These are phyloP conservation scores for Kryptopterus vitreolus DNA, from an alignment of 2,797 vertebrate genomes.

Conservation along the genomic window DNA sequence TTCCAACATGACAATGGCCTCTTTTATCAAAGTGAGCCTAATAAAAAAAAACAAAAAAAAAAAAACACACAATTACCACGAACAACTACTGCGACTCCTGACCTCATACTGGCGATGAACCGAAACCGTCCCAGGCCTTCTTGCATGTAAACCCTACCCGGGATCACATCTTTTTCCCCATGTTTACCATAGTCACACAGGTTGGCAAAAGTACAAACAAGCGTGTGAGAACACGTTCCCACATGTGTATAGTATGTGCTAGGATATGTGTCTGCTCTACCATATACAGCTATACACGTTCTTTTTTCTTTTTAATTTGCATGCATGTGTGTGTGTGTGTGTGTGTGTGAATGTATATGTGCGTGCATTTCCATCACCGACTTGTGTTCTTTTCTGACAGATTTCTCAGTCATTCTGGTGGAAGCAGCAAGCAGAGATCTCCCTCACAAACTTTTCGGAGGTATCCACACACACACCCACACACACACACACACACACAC, in stretches of 20 bases:
- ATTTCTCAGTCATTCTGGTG: slow-evolving; percentile 87
- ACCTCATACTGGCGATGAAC: too few species aligned
- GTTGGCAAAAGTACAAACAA: neutral
- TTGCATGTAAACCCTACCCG: neutral
- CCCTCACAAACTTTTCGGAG: slow-evolving; percentile 81
- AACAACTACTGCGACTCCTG: too few species aligned
- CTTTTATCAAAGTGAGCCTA: too few species aligned
- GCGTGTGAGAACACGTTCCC: neutral
- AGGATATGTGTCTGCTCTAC: too few species aligned
- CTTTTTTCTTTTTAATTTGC: neutral
- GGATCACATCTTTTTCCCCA: neutral
- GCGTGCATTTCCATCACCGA: too few species aligned
- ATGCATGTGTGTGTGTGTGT: neutral
- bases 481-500: neutral
- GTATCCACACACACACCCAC: slow-evolving; percentile 62
- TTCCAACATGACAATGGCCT: too few species aligned
- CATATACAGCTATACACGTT: neutral
- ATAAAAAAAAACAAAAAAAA: too few species aligned
- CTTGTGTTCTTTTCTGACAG: slow-evolving; percentile 57
- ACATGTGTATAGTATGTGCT: neutral
- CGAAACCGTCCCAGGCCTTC: too few species aligned
- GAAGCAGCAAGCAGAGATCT: slow-evolving; percentile 83
- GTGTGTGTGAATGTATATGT: neutral
- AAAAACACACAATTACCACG: too few species aligned
- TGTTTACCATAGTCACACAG: neutral